These are phyloP conservation scores for Aurelia aurita complex sp. Pacific DNA, from an alignment of 30 jellyfish, hydroid and myxozoan species.

Conservation along the genomic window DNA sequence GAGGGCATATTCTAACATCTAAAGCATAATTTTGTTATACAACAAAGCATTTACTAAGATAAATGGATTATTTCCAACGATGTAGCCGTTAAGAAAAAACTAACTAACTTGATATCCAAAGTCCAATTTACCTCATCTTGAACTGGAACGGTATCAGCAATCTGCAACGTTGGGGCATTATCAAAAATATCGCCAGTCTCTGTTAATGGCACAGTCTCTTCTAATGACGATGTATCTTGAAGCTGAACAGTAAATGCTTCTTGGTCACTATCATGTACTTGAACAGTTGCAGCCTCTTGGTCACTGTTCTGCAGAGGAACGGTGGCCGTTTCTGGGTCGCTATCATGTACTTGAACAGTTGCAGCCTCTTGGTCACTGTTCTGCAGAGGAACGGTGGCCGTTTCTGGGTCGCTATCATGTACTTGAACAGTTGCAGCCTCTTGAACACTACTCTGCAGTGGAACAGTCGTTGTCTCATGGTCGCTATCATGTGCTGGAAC, in stretches of 20 bases:
- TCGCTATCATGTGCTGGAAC: not conserved
- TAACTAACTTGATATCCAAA: too few species aligned
- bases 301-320: not conserved
- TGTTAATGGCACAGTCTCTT: too few species aligned
- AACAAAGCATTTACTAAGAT: too few species aligned
- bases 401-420: not conserved
- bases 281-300: conserved; percentile 6
- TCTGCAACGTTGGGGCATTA: too few species aligned
- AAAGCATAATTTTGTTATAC: too few species aligned
- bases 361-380: not conserved
- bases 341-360: not conserved
- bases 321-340: not conserved
- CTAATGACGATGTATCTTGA: too few species aligned
- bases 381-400: not conserved
- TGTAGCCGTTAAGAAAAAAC: too few species aligned
- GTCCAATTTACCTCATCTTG: too few species aligned
- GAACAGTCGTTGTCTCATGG: not conserved
- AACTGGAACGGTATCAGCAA: too few species aligned
- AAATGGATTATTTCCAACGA: too few species aligned
- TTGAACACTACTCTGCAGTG: not conserved
- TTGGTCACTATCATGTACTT: not conserved
- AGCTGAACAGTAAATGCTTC: not conserved
- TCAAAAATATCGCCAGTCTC: too few species aligned
- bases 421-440: conserved; percentile 2
- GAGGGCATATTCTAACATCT: too few species aligned